These are phyloP conservation scores for Caenorhabditis afra DNA, from an alignment of 2,888 invertebrate species.

Conservation along the genomic window DNA sequence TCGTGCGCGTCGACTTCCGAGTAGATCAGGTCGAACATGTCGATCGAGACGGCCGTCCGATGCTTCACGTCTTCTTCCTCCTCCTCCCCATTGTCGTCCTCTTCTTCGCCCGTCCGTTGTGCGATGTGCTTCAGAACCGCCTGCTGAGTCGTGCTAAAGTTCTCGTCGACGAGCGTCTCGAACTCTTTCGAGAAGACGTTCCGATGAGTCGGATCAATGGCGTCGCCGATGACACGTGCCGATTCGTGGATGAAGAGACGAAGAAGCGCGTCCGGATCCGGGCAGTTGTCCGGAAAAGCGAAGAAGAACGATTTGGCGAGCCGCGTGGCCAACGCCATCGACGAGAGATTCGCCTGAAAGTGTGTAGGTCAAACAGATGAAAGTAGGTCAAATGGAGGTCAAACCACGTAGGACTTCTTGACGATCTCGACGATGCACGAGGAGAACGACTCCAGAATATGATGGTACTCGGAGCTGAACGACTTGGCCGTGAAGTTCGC, in stretches of 20 bases:
- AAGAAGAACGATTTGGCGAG: slow-evolving; percentile 68
- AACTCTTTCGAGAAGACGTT: slow-evolving; percentile 36
- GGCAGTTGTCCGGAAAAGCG: slow-evolving; percentile 75
- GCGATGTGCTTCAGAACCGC: slow-evolving; percentile 42
- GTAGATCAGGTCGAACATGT: slow-evolving; percentile 67
- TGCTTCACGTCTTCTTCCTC: slow-evolving; percentile 25
- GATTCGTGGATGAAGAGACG: slow-evolving; percentile 74
- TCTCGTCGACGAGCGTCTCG: slow-evolving; percentile 36
- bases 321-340: slow-evolving; percentile 58
- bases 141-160: slow-evolving; percentile 46
- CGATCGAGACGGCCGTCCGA: slow-evolving; percentile 13
- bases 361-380: too few species aligned
- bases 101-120: slow-evolving; percentile 27
- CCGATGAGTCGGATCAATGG: slow-evolving; percentile 53
- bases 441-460: slow-evolving; percentile 67
- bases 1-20: slow-evolving; percentile 74
- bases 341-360: slow-evolving; percentile 52
- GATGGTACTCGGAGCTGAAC: slow-evolving; percentile 74
- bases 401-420: slow-evolving; percentile 56
- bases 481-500: slow-evolving; percentile 72
- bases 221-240: slow-evolving; percentile 67
- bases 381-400: too few species aligned
- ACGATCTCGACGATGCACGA: slow-evolving; percentile 66
- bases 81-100: slow-evolving; percentile 40
- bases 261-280: slow-evolving; percentile 72